Evolutionary conservation across 2,797 vertebrate genomes (phyloP).

Genomic region (Botia kubotai): DNA sequence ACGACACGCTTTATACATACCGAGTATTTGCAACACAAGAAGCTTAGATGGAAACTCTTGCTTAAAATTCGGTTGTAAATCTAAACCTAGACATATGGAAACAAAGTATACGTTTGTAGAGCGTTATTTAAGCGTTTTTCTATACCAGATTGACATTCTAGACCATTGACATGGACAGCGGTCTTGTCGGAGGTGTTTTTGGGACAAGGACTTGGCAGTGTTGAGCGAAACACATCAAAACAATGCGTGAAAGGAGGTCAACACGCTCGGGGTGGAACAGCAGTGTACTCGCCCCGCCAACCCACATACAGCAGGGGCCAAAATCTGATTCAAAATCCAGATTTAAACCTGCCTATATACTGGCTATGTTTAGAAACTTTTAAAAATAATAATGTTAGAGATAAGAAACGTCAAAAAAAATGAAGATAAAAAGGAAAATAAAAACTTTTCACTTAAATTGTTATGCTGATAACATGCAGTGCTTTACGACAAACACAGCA

Average conservation of each 20-base stretch:
- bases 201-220: conserved; percentile 28
- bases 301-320: neutral
- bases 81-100: conserved; percentile 1
- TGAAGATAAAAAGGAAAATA: too few species aligned
- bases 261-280: conserved; percentile 1
- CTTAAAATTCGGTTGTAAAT: conserved; percentile 13
- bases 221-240: conserved; percentile 29
- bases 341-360: neutral
- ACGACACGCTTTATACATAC: neutral
- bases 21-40: neutral
- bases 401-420: neutral
- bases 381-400: neutral
- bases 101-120: neutral
- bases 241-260: conserved; percentile 38
- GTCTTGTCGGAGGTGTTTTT: neutral
- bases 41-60: neutral
- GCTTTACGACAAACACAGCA: neutral
- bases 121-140: conserved; percentile 1
- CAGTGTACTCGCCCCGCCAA: neutral
- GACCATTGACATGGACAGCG: conserved; percentile 11
- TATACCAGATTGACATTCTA: conserved; percentile 2
- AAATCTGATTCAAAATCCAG: conserved; percentile 10
- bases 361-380: neutral
- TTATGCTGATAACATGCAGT: too few species aligned
- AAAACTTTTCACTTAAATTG: too few species aligned